Percentiles rank a stretch among this genome's conserved stretches.
phyloP scores from a whole-genome alignment of 2,888 invertebrate species.

The Tinea trinotella region DNA sequence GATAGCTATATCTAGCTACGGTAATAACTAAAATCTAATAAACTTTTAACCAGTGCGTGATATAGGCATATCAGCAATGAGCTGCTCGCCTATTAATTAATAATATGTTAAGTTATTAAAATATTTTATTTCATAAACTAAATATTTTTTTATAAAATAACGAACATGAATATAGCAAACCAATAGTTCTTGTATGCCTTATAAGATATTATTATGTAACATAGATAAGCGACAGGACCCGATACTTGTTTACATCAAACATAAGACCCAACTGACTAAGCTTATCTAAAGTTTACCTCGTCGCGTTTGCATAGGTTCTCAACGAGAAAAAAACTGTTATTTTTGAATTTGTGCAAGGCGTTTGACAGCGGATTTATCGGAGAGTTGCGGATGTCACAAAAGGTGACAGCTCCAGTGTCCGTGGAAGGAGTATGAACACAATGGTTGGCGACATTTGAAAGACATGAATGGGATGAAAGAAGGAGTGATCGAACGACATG shows the following conservation, averaged over 20 bases:
- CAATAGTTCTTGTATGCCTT: no score
- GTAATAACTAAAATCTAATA: no score
- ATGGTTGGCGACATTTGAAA: slow-evolving; percentile 45
- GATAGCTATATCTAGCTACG: no score
- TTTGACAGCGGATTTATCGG: slow-evolving; percentile 55
- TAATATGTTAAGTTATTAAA: no score
- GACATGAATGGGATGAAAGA: slow-evolving; percentile 63
- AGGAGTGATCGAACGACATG: slow-evolving; percentile 65
- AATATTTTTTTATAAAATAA: no score
- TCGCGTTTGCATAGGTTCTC: slow-evolving; percentile 55
- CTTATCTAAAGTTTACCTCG: slow-evolving; percentile 39
- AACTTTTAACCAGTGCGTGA: no score
- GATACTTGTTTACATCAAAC: slow-evolving; percentile 60
- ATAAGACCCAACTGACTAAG: slow-evolving; percentile 56
- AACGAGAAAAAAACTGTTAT: slow-evolving; percentile 64
- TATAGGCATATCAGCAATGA: no score
- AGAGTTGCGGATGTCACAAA: slow-evolving; percentile 40
- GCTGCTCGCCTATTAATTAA: no score
- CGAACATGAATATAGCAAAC: no score
- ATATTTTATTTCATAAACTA: no score
- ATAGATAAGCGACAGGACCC: slow-evolving; percentile 57
- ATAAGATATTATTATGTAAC: slow-evolving; percentile 26
- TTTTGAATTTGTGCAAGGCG: slow-evolving; percentile 71
- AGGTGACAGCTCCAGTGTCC: slow-evolving; percentile 52
- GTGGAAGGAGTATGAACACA: slow-evolving; percentile 42